phyloP scores from a whole-genome alignment of 1,140 invertebrate genomes.

The Saccostrea echinata region DNA sequence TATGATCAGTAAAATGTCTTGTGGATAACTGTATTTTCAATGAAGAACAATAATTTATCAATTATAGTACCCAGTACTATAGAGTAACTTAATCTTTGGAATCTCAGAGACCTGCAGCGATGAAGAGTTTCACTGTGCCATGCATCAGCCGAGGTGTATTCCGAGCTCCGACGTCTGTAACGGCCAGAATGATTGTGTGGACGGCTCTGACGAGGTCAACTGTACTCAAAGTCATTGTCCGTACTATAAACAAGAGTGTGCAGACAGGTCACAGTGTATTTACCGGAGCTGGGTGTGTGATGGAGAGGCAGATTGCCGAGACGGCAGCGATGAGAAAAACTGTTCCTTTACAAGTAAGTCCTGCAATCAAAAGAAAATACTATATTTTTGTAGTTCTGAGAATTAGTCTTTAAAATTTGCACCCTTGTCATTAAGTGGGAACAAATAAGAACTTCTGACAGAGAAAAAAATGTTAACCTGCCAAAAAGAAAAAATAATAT shows the following conservation, averaged over 20 bases:
- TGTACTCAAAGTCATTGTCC: conserved; percentile 46
- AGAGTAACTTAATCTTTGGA: too few species aligned
- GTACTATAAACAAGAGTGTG: conserved; percentile 71
- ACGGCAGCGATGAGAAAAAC: conserved; percentile 69
- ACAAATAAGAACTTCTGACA: too few species aligned
- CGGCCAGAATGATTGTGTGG: conserved; percentile 88
- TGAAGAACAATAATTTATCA: too few species aligned
- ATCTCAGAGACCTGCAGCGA: conserved; percentile 41
- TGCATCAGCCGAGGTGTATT: conserved; percentile 91
- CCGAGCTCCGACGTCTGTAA: conserved; percentile 92
- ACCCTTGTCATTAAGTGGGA: too few species aligned
- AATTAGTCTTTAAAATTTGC: too few species aligned
- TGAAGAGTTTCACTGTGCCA: conserved; percentile 93
- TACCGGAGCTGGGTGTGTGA: conserved; percentile 70
- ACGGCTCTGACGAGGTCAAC: conserved; percentile 42
- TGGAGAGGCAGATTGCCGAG: conserved; percentile 68
- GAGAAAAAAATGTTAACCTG: too few species aligned
- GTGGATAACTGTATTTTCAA: too few species aligned
- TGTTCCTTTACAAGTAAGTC: conserved; percentile 41
- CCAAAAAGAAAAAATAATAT: too few species aligned
- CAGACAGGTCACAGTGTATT: conserved; percentile 68
- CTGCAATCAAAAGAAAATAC: neutral
- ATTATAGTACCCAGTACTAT: too few species aligned
- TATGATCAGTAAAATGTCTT: too few species aligned
- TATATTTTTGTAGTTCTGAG: neutral